Evolutionary conservation across 2,113 vertebrate species (phyloP).

Genomic region (Pedionomus torquatus): DNA sequence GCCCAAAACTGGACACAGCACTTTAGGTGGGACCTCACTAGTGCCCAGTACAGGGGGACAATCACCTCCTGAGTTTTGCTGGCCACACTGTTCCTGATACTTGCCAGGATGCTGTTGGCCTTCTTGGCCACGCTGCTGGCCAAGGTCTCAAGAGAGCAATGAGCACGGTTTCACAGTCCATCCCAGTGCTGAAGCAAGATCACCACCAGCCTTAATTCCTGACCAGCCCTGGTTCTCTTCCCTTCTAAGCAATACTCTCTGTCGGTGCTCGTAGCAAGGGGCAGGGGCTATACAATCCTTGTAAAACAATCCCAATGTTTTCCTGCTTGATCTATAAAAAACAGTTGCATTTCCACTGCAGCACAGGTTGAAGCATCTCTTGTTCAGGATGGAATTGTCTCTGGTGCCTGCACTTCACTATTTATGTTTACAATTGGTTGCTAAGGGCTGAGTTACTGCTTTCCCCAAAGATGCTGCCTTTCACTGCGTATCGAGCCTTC

Average conservation of each 20-base stretch:
- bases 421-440: slow-evolving; percentile 32
- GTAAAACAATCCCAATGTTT: neutral
- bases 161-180: neutral
- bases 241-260: neutral
- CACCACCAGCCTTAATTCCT: neutral
- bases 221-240: neutral
- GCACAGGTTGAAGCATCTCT: neutral
- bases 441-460: slow-evolving; percentile 9
- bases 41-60: no score
- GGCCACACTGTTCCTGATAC: no score
- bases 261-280: neutral
- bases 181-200: neutral
- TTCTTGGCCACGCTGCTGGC: no score
- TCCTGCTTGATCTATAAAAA: neutral
- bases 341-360: neutral
- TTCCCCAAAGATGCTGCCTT: neutral
- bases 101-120: no score
- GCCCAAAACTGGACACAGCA: no score
- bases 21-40: no score
- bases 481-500: neutral
- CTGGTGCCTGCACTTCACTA: neutral
- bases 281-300: neutral
- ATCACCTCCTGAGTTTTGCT: no score
- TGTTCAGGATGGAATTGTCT: neutral
- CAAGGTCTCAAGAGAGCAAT: neutral